Percentiles rank a stretch among this genome's conserved stretches.
Evolutionary conservation across 2,888 invertebrate genomes (phyloP).

Genomic region (Campoplex nolae): DNA sequence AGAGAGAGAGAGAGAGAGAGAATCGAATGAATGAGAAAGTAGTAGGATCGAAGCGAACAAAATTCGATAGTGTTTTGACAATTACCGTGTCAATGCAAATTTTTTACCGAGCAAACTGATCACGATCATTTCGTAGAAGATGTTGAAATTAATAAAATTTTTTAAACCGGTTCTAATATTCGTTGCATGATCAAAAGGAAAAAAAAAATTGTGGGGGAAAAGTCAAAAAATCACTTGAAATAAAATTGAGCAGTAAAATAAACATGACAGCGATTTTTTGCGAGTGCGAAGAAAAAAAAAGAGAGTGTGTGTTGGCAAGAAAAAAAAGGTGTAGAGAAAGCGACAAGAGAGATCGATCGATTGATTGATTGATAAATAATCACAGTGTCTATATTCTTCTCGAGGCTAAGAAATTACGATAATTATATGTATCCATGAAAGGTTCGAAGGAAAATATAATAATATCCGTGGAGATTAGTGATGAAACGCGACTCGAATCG

Average conservation of each 20-base stretch:
- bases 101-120: not conserved
- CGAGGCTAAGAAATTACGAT: conserved; percentile 1
- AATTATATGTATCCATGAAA: not conserved
- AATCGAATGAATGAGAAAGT: not conserved
- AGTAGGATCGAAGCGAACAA: not conserved
- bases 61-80: not conserved
- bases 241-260: not conserved
- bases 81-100: not conserved
- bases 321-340: not conserved
- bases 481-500: not conserved
- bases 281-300: not conserved
- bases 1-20: not conserved
- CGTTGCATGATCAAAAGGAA: not conserved
- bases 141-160: not conserved
- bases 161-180: not conserved
- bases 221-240: not conserved
- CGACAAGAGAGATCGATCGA: conserved; percentile 14
- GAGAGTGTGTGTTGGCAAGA: no score
- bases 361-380: conserved; percentile 16
- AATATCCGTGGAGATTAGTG: not conserved
- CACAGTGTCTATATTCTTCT: not conserved
- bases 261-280: not conserved
- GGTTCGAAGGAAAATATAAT: not conserved
- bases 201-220: not conserved
- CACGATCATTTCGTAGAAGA: not conserved